These are phyloP conservation scores for Tachypleus tridentatus DNA, from an alignment of 1,140 invertebrate genomes.

Conservation along the genomic window DNA sequence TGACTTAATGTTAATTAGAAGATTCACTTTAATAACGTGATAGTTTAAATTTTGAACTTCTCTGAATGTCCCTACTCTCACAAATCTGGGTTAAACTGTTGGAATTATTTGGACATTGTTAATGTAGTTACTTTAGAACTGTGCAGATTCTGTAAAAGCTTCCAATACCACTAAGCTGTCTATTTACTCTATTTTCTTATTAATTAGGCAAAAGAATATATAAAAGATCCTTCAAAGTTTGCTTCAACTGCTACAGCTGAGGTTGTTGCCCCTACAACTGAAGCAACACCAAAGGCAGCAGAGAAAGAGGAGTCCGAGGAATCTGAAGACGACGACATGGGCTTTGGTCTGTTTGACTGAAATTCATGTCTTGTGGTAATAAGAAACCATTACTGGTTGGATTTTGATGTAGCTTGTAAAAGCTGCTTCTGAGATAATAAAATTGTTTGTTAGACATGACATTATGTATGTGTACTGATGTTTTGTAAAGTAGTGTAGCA, in stretches of 20 bases:
- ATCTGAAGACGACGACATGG: constrained; percentile 94
- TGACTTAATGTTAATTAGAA: no score
- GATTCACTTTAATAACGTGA: no score
- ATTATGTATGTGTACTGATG: no score
- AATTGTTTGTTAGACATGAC: no score
- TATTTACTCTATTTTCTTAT: constrained; percentile 17
- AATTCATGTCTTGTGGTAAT: neutral
- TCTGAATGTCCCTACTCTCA: no score
- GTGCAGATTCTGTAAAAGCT: neutral
- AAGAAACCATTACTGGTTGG: no score
- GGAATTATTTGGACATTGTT: neutral
- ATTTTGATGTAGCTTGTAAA: no score
- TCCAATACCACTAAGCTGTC: neutral
- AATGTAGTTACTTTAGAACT: neutral
- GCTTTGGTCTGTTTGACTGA: constrained; percentile 92
- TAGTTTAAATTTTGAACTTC: no score
- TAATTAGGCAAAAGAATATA: constrained; percentile 36
- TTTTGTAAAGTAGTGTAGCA: no score
- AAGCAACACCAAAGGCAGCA: constrained; percentile 64
- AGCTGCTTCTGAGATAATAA: no score
- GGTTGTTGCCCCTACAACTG: constrained; percentile 46
- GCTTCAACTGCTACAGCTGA: constrained; percentile 43
- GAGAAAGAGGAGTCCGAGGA: constrained; percentile 60
- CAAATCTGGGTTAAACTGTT: neutral
- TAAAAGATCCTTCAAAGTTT: constrained; percentile 86